Conservation (phyloP, 92 coral and sea anemone genomes). For the Epizoanthus scotinus region DNA sequence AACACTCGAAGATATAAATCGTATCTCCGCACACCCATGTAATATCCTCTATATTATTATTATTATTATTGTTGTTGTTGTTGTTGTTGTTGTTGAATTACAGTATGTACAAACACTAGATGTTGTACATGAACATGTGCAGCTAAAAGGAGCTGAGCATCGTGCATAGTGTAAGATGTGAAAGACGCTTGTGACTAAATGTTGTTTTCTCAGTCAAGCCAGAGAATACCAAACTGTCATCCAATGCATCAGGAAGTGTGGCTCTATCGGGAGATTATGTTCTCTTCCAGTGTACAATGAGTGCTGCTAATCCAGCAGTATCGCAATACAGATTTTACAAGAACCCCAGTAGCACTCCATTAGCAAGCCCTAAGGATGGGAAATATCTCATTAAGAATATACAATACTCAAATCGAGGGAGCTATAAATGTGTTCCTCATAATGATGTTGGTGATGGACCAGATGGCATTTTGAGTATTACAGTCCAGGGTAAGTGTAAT, state of each 20-base stretch:
- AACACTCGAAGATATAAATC: too few species aligned
- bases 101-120: too few species aligned
- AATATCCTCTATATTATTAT: too few species aligned
- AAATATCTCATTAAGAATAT: background rate
- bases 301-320: background rate
- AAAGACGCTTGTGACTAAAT: too few species aligned
- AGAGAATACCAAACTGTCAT: background rate
- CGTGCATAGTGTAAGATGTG: too few species aligned
- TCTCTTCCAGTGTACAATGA: background rate
- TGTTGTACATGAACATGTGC: too few species aligned
- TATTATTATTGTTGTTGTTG: too few species aligned
- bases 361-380: background rate
- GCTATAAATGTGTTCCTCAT: background rate
- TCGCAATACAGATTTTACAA: background rate
- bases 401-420: background rate
- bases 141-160: too few species aligned
- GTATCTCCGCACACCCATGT: too few species aligned
- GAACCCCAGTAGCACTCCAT: background rate
- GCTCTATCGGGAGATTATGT: constrained; percentile 7
- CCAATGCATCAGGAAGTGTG: constrained; percentile 14
- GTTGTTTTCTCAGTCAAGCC: constrained; percentile 5
- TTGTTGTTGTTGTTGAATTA: too few species aligned
- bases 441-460: background rate
- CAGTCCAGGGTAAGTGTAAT: background rate
- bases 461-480: background rate